A percentile compares a stretch with the other conserved stretches of the same genome.
Evolutionary conservation across 2,113 vertebrate species (phyloP).

Genomic region (Rana temporaria): DNA sequence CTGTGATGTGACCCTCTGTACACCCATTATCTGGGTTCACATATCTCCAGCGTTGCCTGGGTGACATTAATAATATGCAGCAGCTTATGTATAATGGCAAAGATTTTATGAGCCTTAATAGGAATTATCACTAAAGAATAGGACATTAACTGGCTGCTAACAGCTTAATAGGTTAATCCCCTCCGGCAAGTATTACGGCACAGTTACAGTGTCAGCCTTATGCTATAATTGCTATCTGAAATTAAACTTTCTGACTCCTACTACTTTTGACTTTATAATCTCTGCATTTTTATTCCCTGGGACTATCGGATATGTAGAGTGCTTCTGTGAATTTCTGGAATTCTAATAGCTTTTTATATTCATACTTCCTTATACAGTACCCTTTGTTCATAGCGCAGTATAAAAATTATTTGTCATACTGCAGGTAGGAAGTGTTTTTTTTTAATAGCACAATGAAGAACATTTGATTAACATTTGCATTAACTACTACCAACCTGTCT

Average conservation of each 20-base stretch:
- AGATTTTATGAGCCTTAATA: conserved; percentile 41
- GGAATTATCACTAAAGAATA: conserved; percentile 19
- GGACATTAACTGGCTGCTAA: conserved; percentile 18
- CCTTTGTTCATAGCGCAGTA: background rate
- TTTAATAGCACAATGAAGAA: no score
- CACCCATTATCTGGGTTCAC: background rate
- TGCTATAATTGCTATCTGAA: conserved; percentile 12
- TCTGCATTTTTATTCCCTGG: conserved; percentile 18
- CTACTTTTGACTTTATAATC: conserved; percentile 15
- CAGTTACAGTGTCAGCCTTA: conserved; percentile 19
- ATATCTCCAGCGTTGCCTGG: background rate
- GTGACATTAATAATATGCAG: conserved; percentile 7
- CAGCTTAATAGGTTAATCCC: conserved; percentile 40
- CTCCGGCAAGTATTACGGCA: conserved; percentile 18
- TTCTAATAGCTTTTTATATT: background rate
- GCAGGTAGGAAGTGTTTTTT: no score
- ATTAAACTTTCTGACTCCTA: conserved; percentile 28
- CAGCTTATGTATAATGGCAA: conserved; percentile 22
- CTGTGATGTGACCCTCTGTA: background rate
- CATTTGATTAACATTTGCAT: no score
- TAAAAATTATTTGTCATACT: conserved; percentile 14
- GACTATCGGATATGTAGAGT: background rate
- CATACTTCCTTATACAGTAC: background rate
- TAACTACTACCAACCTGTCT: no score
- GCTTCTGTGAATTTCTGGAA: conserved; percentile 11